Conservation (phyloP, 2,888 invertebrate species). For the Steinernema hermaphroditum region DNA sequence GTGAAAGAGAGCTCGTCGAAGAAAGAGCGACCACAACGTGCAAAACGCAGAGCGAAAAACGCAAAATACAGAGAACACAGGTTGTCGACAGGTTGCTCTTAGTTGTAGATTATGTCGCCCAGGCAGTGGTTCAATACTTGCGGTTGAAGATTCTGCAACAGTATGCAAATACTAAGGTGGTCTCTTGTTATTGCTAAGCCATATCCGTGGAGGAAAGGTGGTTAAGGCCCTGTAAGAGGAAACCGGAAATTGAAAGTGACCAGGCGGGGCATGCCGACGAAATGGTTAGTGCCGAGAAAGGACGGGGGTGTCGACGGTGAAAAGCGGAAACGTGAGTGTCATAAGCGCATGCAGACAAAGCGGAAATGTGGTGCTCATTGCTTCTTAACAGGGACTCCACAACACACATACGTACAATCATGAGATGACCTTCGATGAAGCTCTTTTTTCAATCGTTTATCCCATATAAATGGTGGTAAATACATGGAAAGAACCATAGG, state of each 20-base stretch:
- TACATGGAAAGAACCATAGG: not conserved
- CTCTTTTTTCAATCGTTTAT: no score
- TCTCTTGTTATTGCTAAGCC: not conserved
- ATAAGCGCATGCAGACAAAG: not conserved
- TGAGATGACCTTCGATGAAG: no score
- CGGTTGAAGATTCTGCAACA: conserved; percentile 30
- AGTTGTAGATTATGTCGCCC: not conserved
- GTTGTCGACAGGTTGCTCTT: not conserved
- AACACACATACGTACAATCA: not conserved
- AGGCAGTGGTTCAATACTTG: conserved; percentile 19
- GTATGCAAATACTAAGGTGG: conserved; percentile 15
- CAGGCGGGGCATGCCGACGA: not conserved
- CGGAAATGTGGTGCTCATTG: not conserved
- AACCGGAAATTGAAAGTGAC: not conserved
- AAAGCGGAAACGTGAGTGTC: not conserved
- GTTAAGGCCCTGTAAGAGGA: not conserved
- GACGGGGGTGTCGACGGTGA: not conserved
- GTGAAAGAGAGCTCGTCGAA: conserved; percentile 3
- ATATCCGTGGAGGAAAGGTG: not conserved
- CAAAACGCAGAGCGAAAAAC: conserved; percentile 15
- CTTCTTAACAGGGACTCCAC: conserved; percentile 14
- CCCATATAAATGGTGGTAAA: no score
- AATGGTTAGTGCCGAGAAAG: not conserved
- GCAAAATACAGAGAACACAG: conserved; percentile 5
- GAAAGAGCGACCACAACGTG: conserved; percentile 21